A percentile compares a stretch with the other conserved stretches of the same genome.
phyloP scores from a whole-genome alignment of 2,797 vertebrate species.

The Linurgus olivaceus region DNA sequence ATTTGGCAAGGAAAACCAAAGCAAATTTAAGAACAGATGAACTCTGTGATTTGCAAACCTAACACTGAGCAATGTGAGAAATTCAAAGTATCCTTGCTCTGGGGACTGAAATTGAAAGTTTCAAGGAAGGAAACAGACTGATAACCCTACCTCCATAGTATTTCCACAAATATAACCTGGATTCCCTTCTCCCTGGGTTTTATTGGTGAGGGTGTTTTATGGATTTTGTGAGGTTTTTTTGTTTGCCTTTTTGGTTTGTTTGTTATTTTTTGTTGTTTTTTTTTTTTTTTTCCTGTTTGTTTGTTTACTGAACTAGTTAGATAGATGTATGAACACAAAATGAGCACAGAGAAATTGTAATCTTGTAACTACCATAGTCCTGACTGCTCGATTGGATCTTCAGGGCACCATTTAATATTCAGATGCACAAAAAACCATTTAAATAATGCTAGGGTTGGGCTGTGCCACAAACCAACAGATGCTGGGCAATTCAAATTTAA shows the following conservation, averaged over 20 bases:
- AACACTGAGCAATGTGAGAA: not conserved
- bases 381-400: not conserved
- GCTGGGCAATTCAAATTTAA: slow-evolving; percentile 14
- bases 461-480: slow-evolving; percentile 12
- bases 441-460: not conserved
- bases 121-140: not conserved
- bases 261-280: not conserved
- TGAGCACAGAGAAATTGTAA: not conserved
- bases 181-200: not conserved
- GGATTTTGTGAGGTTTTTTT: not conserved
- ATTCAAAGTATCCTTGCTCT: not conserved
- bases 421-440: not conserved
- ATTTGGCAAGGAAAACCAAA: not conserved
- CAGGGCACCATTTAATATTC: not conserved
- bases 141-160: not conserved
- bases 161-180: not conserved
- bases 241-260: not conserved
- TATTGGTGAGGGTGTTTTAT: not conserved
- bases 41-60: not conserved
- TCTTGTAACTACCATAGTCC: not conserved
- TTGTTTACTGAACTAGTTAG: not conserved
- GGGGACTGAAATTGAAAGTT: not conserved
- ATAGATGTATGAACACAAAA: not conserved
- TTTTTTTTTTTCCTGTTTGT: not conserved
- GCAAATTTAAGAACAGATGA: not conserved